Evolutionary conservation across 2,113 vertebrate species (phyloP).

Genomic region (Motacilla alba): DNA sequence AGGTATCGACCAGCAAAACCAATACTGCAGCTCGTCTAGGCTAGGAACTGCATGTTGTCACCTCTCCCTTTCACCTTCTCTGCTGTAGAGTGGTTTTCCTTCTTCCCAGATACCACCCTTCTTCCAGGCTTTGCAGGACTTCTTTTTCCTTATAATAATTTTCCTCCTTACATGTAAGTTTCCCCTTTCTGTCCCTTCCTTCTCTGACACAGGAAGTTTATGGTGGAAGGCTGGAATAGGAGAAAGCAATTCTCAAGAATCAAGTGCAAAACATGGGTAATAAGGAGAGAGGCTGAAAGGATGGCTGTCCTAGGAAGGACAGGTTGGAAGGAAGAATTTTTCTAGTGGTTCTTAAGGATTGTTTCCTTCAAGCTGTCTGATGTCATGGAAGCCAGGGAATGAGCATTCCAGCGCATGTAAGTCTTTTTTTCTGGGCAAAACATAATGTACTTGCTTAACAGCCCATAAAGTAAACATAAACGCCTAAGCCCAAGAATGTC

Average conservation of each 20-base stretch:
- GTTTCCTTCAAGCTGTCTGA: neutral
- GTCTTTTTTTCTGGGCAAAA: neutral
- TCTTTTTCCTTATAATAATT: neutral
- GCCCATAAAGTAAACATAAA: constrained; percentile 35
- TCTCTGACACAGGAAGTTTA: neutral
- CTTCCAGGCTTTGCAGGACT: neutral
- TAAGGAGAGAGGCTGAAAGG: neutral
- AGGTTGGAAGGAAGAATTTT: neutral
- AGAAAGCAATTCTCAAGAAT: neutral
- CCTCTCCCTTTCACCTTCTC: neutral
- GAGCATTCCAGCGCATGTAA: neutral
- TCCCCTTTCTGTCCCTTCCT: neutral
- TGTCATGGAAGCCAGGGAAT: neutral
- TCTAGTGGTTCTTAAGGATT: neutral
- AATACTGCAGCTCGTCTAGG: neutral
- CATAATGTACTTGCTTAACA: neutral
- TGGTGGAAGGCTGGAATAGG: neutral
- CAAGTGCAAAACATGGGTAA: neutral
- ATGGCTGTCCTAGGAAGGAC: neutral
- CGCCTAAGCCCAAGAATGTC: neutral
- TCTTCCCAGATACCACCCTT: neutral
- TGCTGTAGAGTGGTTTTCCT: neutral
- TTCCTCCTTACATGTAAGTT: neutral
- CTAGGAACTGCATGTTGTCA: neutral
- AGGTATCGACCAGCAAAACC: neutral